Base-by-base conservation (phyloP, 2,888 invertebrate species). In the Adineta ricciae region DNA sequence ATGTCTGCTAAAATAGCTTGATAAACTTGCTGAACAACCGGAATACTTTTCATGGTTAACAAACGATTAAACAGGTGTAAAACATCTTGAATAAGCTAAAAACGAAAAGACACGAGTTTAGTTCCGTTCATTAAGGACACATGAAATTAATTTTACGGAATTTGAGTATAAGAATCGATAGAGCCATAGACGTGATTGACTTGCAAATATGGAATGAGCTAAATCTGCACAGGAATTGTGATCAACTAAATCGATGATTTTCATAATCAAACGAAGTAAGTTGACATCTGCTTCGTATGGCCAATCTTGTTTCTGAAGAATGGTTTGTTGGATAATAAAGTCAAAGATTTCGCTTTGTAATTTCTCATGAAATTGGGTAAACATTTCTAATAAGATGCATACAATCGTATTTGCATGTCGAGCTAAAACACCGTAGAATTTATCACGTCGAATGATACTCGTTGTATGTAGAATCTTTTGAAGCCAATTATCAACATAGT, bases 321-420 rank as follows among this genome's bases (percentile, higher is more conserved):
- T 49, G 32, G 50, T 83, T 83, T 85, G 52, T 49, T 83, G 27
- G 72, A 16, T 64, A 19, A 85, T 36, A 21, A 83, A 83, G 41
- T 85, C 64, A 83, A 50, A 83, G 41, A 85, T 24, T 50, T 52
- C 83, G 1, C 32, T 78, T 24, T 83, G 32, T 11, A 85, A 19
- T 24, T 19, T 38, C 24, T 85, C 85, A 54, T 83, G 46, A 38
- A 85, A 78, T 78, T 41, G 78, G 38, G 41, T 14, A 78, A 78
- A 85, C 36, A 78, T 85, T 64, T 85, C 85, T 50, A 83, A 52
- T 72, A 95, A 91, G 87, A 94, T 90, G 87, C 92, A 92, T 83
- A 94, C 92, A 88, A 94, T 93, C 89, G 94, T 93, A 91, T 95
- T 95, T 84, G 94, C 83, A 83, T 84, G 16, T 49, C 73, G 36